Conservation (phyloP, 2,113 vertebrate species). For the Osmerus mordax region DNA sequence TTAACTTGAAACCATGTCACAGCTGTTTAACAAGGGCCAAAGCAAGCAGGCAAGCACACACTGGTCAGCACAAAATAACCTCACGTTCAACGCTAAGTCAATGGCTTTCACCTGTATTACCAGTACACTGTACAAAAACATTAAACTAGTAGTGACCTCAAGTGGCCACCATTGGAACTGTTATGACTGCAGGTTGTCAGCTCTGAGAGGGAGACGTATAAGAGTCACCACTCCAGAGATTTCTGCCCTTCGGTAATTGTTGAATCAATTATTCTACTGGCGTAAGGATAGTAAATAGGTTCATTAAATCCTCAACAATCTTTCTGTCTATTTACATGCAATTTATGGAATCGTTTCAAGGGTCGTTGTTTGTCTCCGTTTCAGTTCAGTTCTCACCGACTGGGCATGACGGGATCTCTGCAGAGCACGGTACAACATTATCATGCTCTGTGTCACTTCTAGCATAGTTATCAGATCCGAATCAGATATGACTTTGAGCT, state of each 20-base stretch:
- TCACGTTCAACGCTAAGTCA: constrained; percentile 31
- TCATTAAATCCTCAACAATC: constrained; percentile 1
- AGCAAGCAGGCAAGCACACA: constrained; percentile 5
- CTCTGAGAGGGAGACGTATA: constrained; percentile 19
- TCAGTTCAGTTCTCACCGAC: constrained; percentile 36
- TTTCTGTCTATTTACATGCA: constrained; percentile 24
- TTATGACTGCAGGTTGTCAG: not conserved
- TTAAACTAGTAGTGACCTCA: not conserved
- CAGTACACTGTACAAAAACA: not conserved
- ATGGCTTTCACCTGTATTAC: constrained; percentile 29
- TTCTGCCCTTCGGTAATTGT: too few relatives aligned
- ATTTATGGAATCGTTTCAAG: constrained; percentile 23
- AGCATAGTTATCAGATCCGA: not conserved
- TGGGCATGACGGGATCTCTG: constrained; percentile 9
- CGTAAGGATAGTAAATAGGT: not conserved
- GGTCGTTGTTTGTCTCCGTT: constrained; percentile 23
- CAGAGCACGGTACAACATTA: constrained; percentile 24
- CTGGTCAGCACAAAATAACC: constrained; percentile 18
- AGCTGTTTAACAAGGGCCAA: not conserved
- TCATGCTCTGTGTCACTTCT: constrained; percentile 40
- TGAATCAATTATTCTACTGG: not conserved
- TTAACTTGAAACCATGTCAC: not conserved
- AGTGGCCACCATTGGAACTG: not conserved
- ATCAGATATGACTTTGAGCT: too few relatives aligned
- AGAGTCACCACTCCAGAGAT: not conserved